A percentile compares a stretch with the other conserved stretches of the same genome.
These are phyloP conservation scores for Danio kyathit DNA, from an alignment of 2,797 vertebrate species.

Conservation along the genomic window DNA sequence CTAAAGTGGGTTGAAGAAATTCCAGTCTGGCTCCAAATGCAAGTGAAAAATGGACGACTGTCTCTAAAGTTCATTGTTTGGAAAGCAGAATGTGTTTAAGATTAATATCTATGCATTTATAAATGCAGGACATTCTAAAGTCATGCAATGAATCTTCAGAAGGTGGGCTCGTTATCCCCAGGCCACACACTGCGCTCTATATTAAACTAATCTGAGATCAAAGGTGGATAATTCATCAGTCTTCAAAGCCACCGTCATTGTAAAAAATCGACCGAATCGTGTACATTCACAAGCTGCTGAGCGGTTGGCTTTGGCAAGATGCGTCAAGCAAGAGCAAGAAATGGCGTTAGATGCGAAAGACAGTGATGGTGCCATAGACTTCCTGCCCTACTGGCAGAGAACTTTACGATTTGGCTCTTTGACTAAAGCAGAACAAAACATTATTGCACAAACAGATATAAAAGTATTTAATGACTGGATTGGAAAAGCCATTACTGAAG, in stretches of 20 bases:
- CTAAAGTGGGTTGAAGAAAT: constrained; percentile 14
- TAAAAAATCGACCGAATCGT: constrained; percentile 26
- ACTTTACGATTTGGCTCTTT: constrained; percentile 54
- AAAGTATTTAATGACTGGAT: constrained; percentile 63
- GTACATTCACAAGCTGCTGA: constrained; percentile 46
- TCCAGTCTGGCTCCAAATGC: constrained; percentile 22
- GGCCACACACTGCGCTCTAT: constrained; percentile 33
- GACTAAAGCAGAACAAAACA: constrained; percentile 63
- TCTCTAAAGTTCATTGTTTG: constrained; percentile 35
- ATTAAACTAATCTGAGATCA: constrained; percentile 42
- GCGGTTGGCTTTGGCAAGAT: constrained; percentile 45
- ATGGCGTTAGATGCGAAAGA: constrained; percentile 42
- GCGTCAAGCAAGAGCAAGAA: constrained; percentile 38
- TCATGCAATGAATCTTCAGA: constrained; percentile 31
- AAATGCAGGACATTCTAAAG: constrained; percentile 34
- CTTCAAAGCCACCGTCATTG: constrained; percentile 32
- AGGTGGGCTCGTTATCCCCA: constrained; percentile 4
- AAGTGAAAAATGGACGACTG: constrained; percentile 11
- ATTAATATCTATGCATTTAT: constrained; percentile 36
- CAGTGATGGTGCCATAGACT: constrained; percentile 52
- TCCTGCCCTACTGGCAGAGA: constrained; percentile 49
- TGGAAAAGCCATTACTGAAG: constrained; percentile 62
- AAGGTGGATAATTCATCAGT: constrained; percentile 25
- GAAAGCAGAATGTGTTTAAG: constrained; percentile 9
- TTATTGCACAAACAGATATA: constrained; percentile 67